Percentiles rank a stretch among this genome's conserved stretches.
Conservation (phyloP, 2,888 invertebrate genomes). For the Euzophera pinguis region DNA sequence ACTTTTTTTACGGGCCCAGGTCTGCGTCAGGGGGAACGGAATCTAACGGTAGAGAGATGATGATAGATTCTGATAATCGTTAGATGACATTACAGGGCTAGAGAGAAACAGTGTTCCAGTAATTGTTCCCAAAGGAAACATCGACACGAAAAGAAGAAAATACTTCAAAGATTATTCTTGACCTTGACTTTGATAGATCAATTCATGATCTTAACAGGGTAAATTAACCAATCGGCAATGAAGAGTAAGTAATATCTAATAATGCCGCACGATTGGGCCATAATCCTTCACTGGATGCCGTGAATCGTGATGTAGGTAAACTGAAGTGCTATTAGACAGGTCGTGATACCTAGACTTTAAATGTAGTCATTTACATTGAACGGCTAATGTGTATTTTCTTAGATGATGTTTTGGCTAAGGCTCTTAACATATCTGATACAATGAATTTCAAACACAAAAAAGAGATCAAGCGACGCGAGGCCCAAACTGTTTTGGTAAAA, state of each 20-base stretch:
- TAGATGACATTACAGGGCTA: no score
- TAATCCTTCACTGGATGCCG: conserved; percentile 4
- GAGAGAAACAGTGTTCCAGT: no score
- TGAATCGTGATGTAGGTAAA: neutral
- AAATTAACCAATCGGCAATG: neutral
- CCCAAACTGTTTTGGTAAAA: no score
- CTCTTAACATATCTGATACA: no score
- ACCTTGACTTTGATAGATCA: neutral
- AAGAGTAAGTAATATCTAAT: neutral
- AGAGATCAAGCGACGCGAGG: no score
- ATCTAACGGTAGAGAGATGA: no score
- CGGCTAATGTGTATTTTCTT: neutral
- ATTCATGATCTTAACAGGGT: neutral
- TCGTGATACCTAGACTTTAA: neutral
- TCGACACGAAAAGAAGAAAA: neutral
- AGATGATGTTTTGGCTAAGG: neutral
- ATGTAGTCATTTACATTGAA: neutral
- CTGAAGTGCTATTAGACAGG: neutral
- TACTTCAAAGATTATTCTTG: neutral
- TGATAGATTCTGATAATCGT: no score
- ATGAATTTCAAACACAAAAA: no score
- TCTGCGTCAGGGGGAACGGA: no score
- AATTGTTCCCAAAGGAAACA: no score
- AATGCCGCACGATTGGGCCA: conserved; percentile 1
- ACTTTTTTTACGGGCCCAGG: no score